A percentile compares a stretch with the other conserved stretches of the same genome.
phyloP scores from a whole-genome alignment of 2,797 vertebrate genomes.

The Eurystomus glaucurus region DNA sequence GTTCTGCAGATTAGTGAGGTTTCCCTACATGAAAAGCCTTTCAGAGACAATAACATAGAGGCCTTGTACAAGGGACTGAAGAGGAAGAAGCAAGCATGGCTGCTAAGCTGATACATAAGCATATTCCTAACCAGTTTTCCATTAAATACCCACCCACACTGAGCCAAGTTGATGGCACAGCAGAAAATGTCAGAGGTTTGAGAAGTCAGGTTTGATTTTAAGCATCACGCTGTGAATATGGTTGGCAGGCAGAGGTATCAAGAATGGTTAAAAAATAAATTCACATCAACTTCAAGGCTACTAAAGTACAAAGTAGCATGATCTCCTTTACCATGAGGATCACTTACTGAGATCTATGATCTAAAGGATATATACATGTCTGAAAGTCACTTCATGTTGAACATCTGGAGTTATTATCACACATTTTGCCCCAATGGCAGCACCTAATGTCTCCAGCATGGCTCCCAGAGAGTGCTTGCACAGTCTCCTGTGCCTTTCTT shows the following conservation, averaged over 20 bases:
- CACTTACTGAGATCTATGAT: background rate
- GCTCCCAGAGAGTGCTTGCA: background rate
- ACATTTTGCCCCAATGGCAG: background rate
- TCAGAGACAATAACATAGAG: too few species aligned
- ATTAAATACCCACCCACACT: background rate
- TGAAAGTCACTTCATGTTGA: background rate
- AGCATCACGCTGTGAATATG: background rate
- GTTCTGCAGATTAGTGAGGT: fast-evolving
- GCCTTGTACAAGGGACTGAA: background rate
- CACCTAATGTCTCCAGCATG: background rate
- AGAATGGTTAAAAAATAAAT: background rate
- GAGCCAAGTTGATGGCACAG: background rate
- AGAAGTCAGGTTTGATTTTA: background rate
- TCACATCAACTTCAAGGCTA: background rate
- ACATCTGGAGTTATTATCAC: background rate
- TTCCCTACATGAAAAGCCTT: background rate
- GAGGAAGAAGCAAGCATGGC: background rate
- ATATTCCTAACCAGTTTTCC: background rate
- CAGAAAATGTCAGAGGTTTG: background rate
- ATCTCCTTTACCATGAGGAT: background rate
- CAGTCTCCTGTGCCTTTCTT: background rate
- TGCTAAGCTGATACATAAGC: background rate
- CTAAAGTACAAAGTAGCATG: background rate
- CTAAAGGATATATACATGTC: background rate
- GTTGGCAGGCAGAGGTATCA: background rate